Percentiles rank a stretch among this genome's conserved stretches.
Conservation (phyloP, 1,140 invertebrate species). For the Capitella teleta region DNA sequence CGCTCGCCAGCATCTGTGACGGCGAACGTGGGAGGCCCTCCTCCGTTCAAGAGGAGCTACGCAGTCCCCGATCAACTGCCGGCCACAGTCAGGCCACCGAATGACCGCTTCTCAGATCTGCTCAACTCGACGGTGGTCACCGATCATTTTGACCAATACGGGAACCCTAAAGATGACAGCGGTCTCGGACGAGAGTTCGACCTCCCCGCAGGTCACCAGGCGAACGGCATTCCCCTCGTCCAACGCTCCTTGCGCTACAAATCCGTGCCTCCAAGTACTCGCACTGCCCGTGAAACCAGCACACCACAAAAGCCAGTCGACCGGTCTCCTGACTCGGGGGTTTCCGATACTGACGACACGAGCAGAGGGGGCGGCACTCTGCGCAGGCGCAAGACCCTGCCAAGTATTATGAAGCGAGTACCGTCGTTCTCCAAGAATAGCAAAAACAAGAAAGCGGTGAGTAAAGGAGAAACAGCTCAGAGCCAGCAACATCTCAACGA, state of each 20-base stretch:
- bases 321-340: neutral
- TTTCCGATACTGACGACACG: conserved; percentile 7
- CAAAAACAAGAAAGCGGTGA: neutral
- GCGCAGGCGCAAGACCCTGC: conserved; percentile 31
- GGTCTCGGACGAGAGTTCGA: neutral
- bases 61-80: conserved; percentile 18
- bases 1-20: neutral
- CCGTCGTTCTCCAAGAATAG: neutral
- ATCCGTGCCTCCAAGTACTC: neutral
- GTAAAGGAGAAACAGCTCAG: conserved; percentile 6
- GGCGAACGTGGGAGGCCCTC: neutral
- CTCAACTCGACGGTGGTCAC: conserved; percentile 44
- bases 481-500: conserved; percentile 6
- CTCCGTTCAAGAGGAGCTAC: conserved; percentile 16
- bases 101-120: conserved; percentile 36
- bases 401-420: conserved; percentile 14
- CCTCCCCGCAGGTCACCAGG: neutral
- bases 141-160: conserved; percentile 82
- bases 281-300: neutral
- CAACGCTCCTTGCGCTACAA: neutral
- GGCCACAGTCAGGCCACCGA: conserved; percentile 13
- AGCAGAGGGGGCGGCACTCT: conserved; percentile 24
- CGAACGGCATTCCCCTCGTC: neutral
- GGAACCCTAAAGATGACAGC: conserved; percentile 1
- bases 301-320: too few species aligned